A percentile compares a stretch with the other conserved stretches of the same genome.
phyloP scores from a whole-genome alignment of 2,113 vertebrate genomes.

The Coptodon rendalli region DNA sequence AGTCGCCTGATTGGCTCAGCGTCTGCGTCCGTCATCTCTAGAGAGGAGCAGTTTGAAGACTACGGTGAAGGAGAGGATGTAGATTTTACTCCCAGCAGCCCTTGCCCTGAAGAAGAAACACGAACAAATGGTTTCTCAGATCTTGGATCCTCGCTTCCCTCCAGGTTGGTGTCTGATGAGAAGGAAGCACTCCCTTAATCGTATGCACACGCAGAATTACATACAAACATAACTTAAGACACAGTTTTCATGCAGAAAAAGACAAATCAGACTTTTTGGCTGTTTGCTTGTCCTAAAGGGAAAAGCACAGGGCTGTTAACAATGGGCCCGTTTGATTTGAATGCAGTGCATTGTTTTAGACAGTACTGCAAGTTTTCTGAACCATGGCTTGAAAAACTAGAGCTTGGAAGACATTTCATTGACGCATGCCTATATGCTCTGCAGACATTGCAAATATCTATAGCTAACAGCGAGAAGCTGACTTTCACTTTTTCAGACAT shows the following conservation, averaged over 20 bases:
- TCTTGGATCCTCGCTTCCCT: constrained; percentile 89
- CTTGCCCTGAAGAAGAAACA: constrained; percentile 86
- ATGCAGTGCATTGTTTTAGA: not conserved
- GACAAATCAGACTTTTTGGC: not conserved
- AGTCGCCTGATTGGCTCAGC: constrained; percentile 75
- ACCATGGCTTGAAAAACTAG: not conserved
- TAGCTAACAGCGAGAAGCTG: not conserved
- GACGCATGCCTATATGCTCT: rapidly evolving
- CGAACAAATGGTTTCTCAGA: constrained; percentile 87
- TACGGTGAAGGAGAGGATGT: constrained; percentile 92
- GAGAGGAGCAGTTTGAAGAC: constrained; percentile 97
- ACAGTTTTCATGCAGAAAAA: not conserved
- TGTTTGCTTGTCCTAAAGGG: not conserved
- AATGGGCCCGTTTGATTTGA: not conserved
- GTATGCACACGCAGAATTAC: not conserved
- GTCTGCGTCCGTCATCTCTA: constrained; percentile 77
- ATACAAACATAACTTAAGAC: not conserved
- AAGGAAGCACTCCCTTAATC: not conserved
- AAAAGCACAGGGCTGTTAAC: not conserved
- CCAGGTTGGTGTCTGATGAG: constrained; percentile 74
- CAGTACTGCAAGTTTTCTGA: not conserved
- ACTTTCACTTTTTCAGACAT: not conserved
- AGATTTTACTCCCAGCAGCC: constrained; percentile 89
- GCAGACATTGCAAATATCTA: not conserved
- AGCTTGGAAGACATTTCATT: not conserved